Evolutionary conservation across 2,113 vertebrate genomes (phyloP).

Genomic region (Clupea harengus): DNA sequence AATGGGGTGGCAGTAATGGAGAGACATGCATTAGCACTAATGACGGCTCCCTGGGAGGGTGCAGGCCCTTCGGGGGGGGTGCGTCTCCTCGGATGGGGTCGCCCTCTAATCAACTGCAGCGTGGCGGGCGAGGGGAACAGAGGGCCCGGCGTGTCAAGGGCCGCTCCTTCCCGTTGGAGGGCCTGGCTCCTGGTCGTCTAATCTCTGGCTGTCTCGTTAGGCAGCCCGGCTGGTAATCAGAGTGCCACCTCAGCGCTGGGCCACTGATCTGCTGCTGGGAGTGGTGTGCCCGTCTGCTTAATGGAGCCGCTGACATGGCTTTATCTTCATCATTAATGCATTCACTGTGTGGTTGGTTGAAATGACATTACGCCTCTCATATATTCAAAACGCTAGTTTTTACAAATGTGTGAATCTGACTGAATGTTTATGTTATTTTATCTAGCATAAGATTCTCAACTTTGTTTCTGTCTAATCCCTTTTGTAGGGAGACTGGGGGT

Average conservation of each 20-base stretch:
- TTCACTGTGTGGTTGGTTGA: not conserved
- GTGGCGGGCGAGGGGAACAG: conserved; percentile 40
- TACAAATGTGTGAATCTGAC: not conserved
- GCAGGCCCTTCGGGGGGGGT: conserved; percentile 52
- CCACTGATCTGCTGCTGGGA: not conserved
- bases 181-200: not conserved
- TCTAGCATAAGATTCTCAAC: not conserved
- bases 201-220: conserved; percentile 37
- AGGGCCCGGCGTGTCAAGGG: conserved; percentile 49
- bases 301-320: not conserved
- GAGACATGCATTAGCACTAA: conserved; percentile 62
- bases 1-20: conserved; percentile 44
- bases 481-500: not conserved
- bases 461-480: not conserved
- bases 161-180: conserved; percentile 34
- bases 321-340: not conserved
- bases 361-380: not conserved
- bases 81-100: conserved; percentile 55
- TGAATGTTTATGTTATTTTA: not conserved
- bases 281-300: not conserved
- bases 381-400: no score
- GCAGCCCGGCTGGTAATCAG: conserved; percentile 23
- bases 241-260: not conserved
- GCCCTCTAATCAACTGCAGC: conserved; percentile 60
- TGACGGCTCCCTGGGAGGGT: conserved; percentile 48